Conservation (phyloP, 1,140 invertebrate species). For the Cryptotermes secundus region DNA sequence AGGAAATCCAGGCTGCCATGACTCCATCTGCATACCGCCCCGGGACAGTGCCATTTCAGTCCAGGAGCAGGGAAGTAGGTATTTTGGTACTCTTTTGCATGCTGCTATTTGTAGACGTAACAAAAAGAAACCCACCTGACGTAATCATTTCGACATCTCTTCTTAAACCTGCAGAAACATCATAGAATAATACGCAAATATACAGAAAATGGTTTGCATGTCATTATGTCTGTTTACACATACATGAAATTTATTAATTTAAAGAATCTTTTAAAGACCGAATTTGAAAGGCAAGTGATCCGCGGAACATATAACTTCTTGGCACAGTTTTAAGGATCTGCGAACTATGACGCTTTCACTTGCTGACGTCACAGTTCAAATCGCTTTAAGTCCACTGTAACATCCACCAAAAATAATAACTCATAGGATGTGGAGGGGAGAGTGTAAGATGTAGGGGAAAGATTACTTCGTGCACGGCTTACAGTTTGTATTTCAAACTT, state of each 20-base stretch:
- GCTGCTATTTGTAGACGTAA: neutral
- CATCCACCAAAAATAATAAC: neutral
- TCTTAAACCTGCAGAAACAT: neutral
- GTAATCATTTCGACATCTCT: neutral
- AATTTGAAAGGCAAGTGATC: neutral
- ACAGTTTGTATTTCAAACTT: neutral
- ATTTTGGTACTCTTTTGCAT: neutral
- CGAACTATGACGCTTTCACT: neutral
- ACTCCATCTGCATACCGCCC: neutral
- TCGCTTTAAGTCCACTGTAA: neutral
- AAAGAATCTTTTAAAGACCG: neutral
- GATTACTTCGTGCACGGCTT: too few relatives aligned
- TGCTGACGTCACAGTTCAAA: neutral
- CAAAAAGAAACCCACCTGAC: neutral
- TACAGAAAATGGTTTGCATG: neutral
- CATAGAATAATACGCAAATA: neutral
- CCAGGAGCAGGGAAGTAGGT: neutral
- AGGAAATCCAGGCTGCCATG: neutral
- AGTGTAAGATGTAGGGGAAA: neutral
- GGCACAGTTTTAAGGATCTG: neutral
- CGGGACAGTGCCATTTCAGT: constrained; percentile 9
- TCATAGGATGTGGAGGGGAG: neutral
- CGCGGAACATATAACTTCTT: neutral
- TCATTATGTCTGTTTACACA: neutral
- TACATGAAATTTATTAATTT: neutral